Base-by-base conservation (phyloP, 2,113 vertebrate genomes). In the Tragelaphus scriptus region DNA sequence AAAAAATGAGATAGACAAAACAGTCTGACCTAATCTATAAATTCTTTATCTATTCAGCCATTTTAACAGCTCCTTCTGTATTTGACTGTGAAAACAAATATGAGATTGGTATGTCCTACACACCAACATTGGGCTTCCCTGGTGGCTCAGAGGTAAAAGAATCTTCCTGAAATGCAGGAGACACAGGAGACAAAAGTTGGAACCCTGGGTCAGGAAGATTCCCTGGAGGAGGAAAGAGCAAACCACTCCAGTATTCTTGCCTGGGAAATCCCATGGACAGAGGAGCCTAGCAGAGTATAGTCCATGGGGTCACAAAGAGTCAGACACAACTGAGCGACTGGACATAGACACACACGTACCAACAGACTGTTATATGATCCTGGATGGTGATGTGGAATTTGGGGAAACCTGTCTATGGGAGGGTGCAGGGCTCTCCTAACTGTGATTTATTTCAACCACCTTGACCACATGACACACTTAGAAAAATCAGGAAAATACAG, bases 1-100 rank as follows among this genome's bases (percentile, higher is more conserved):
- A 25, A 44, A 47, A 26, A 44, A 5, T 9, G 51, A 7, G 59
- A 51, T 6, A 26, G 12, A 26, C 1, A 36, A 51, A 26, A 16
- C 51, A 21, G 14, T 25, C 44, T 32, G 53, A 51, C 40, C 23
- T 25, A 53, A 10, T 36, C 58, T 14, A 12, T 32, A 51, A 61
- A 47, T 32, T 0, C 25, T 26, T n/a, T 32, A 13, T 17, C 2
- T 9, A 32, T 19, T 44, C 3, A 16, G 8, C 36, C 6, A 4
- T 65, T 71, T 65, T 15, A 91, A 30, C 15, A 19, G 23, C 51
- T 65, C 36, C 63, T 77, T 40, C 32, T 21, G 10, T 26, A 26
- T 25, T 51, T 7, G 1, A 17, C 14, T 49, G 30, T 49, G 16
- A 80, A 85, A 79, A 55, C 21, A 19, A 84, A 40, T 11, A 15